phyloP scores from a whole-genome alignment of 2,888 invertebrate genomes.

The Phymatocera aterrima region DNA sequence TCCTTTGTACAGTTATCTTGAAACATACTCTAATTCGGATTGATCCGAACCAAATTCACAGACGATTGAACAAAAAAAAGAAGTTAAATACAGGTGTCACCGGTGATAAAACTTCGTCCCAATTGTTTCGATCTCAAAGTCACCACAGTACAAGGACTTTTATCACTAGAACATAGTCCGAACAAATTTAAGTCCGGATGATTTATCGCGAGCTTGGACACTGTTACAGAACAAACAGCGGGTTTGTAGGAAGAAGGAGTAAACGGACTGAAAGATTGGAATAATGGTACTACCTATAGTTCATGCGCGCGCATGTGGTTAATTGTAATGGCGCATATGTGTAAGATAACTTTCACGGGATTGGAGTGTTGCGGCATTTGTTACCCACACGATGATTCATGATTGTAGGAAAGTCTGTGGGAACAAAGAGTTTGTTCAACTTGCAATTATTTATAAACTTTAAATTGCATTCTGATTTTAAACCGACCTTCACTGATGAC shows the following conservation, averaged over 20 bases:
- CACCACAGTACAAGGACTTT: neutral
- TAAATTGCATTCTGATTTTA: neutral
- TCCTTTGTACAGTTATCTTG: no score
- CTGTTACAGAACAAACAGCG: neutral
- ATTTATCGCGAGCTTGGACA: neutral
- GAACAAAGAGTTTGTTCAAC: neutral
- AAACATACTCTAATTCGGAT: no score
- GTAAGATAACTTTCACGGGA: no score
- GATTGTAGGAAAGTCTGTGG: neutral
- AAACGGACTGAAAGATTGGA: neutral
- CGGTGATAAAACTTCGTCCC: no score
- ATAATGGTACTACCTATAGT: no score
- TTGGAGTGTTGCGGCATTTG: no score
- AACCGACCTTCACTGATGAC: neutral
- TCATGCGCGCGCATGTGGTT: no score
- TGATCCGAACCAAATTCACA: no score
- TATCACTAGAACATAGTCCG: neutral
- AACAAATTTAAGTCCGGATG: neutral
- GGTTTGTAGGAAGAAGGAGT: neutral
- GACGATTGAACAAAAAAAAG: no score
- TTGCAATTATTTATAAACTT: neutral
- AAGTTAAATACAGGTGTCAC: no score
- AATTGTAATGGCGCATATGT: no score
- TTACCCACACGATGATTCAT: neutral
- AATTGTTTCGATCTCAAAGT: no score